Conservation (phyloP, 30 jellyfish, hydroid and myxozoan species). For the Aurelia sp. region DNA sequence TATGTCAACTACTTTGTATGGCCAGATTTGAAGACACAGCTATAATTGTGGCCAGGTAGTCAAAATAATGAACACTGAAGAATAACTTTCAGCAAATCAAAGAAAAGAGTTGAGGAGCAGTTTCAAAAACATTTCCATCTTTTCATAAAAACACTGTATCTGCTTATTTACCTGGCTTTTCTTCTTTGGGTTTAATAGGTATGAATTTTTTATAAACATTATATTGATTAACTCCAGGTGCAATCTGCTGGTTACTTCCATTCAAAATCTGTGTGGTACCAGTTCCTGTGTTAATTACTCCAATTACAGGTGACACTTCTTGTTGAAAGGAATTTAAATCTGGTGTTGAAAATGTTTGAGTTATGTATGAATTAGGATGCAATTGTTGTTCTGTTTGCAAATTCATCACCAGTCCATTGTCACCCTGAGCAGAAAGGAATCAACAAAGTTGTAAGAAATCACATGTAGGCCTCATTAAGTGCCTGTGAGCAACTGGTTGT, state of each 20-base stretch:
- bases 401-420: not conserved
- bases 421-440: not conserved
- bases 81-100: no score
- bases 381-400: not conserved
- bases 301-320: not conserved
- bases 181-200: slow-evolving; percentile 47
- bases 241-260: not conserved
- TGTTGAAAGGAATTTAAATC: not conserved
- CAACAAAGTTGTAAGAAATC: no score
- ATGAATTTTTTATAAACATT: slow-evolving; percentile 29
- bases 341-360: not conserved
- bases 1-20: no score
- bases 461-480: no score
- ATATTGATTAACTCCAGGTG: slow-evolving; percentile 7
- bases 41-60: no score
- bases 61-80: no score
- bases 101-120: no score
- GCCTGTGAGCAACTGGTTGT: no score
- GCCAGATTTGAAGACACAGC: no score
- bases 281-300: not conserved
- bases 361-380: not conserved
- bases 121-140: not conserved
- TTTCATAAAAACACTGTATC: no score
- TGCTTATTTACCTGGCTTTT: slow-evolving; percentile 7
- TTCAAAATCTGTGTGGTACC: slow-evolving; percentile 4